phyloP scores from a whole-genome alignment of 2,888 invertebrate genomes.

The Caprella mutica region DNA sequence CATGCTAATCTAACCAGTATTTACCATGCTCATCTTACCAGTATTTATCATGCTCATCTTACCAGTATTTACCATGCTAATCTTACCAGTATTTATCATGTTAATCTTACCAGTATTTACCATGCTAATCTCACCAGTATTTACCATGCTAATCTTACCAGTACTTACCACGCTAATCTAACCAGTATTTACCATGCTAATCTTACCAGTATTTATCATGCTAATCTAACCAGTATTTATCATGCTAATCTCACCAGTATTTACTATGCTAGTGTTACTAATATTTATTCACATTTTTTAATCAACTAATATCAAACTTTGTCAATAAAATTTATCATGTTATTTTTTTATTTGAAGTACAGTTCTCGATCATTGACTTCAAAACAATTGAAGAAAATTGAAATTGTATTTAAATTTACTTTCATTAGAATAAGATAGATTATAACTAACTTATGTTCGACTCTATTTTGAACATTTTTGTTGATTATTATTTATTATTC shows the following conservation, averaged over 20 bases:
- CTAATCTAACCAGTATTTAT: too few relatives aligned
- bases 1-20: not conserved
- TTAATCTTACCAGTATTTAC: not conserved
- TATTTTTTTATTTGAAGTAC: not conserved
- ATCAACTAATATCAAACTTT: too few relatives aligned
- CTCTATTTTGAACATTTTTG: not conserved
- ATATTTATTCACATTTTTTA: too few relatives aligned
- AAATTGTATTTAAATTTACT: not conserved
- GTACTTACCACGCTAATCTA: too few relatives aligned
- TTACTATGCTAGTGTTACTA: too few relatives aligned
- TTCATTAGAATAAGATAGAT: not conserved
- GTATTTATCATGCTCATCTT: not conserved
- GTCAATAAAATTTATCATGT: not conserved
- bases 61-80: not conserved
- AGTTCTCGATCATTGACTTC: not conserved
- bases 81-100: not conserved
- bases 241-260: too few relatives aligned
- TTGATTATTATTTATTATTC: too few relatives aligned
- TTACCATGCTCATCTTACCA: not conserved
- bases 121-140: not conserved
- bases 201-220: too few relatives aligned
- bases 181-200: too few relatives aligned
- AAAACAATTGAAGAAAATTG: not conserved
- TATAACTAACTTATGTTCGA: not conserved
- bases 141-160: too few relatives aligned